phyloP scores from a whole-genome alignment of 2,113 vertebrate genomes.

The Daubentonia madagascariensis region DNA sequence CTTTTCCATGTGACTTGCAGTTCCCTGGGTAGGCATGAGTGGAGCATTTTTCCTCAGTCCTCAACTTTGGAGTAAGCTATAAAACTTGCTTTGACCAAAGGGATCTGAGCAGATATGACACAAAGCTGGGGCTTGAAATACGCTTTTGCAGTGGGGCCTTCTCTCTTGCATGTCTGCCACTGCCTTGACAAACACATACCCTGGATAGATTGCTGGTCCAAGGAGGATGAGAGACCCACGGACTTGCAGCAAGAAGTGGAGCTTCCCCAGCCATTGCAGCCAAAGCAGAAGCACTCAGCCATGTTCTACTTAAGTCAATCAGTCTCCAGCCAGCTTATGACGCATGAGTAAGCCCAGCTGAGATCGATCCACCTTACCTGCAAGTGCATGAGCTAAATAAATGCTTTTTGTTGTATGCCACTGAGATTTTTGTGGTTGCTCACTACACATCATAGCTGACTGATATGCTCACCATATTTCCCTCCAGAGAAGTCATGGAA shows the following conservation, averaged over 20 bases:
- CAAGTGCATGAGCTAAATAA: neutral
- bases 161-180: neutral
- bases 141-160: neutral
- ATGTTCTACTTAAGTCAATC: neutral
- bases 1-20: neutral
- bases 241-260: neutral
- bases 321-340: neutral
- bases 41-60: neutral
- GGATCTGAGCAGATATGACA: neutral
- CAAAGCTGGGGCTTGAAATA: neutral
- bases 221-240: neutral
- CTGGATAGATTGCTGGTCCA: neutral
- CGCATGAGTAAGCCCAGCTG: neutral
- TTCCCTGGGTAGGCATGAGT: rapidly evolving
- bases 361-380: neutral
- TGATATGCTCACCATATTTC: neutral
- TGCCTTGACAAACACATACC: neutral
- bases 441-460: neutral
- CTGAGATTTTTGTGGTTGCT: neutral
- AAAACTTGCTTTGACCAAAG: neutral
- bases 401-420: neutral
- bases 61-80: neutral
- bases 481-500: neutral
- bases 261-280: neutral
- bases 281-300: neutral